Evolutionary conservation across 2,888 invertebrate species (phyloP), one percentile per base, ranked within the genome.

Genomic region (Biston betularia): DNA sequence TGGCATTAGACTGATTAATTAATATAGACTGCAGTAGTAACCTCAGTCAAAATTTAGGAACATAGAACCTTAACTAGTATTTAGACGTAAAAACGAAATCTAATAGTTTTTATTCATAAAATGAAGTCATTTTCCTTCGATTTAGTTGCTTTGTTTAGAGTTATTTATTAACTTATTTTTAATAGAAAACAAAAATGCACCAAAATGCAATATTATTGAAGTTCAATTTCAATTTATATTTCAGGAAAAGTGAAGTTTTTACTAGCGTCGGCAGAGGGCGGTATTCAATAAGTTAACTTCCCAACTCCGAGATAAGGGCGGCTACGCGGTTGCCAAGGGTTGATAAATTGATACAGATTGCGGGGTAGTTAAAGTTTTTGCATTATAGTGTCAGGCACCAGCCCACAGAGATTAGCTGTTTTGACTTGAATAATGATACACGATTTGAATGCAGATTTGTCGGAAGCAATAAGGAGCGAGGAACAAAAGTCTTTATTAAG

Each of bases 311-410:
- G 67, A 79, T 78, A 80, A 81, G 74, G 78, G 70, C 71, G 70
- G 71, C 42, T 42, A 72, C 76, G 74, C 74, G 65, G 60, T 75
- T 73, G 72, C 69, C 54, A 67, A 74, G 76, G 73, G 75, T 76
- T 80, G 81, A 84, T 84, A 82, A 82, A 83, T 83, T 83, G 79
- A 83, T 82, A 82, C 77, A 80, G 81, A 84, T 83, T 82, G 83
- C 56, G 77, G 52, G 73, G 63, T 75, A 76, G 78, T 80, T 75
- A 72, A 75, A 78, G 78, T 78, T 83, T 75, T 74, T 77, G 73
- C 69, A 60, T 69, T 65, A 65, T 70, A 67, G 56, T 65, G 48
- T 52, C 63, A 59, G 52, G 56, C 62, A 44, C 55, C 63, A 59
- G 52, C 65, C 68, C 69, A 9, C 54, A 68, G 73, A 69, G 68